These are phyloP conservation scores for Patiria miniata DNA, from an alignment of 35 echinoderm and acorn worm genomes.

Conservation along the genomic window DNA sequence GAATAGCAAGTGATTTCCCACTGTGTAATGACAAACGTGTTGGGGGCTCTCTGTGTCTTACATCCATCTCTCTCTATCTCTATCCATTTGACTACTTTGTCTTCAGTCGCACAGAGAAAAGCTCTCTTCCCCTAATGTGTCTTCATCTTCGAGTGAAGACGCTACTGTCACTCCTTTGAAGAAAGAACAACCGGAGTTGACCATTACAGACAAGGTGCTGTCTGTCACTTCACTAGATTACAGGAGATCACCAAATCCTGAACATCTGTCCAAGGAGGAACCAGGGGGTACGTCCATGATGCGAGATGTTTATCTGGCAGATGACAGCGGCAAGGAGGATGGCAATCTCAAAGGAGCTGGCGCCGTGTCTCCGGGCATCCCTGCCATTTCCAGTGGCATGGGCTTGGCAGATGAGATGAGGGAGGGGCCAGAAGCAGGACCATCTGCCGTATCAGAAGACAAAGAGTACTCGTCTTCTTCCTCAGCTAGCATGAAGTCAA, in stretches of 20 bases:
- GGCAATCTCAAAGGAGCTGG: not conserved
- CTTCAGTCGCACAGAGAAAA: no score
- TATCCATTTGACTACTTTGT: no score
- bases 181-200: not conserved
- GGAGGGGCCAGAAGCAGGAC: not conserved
- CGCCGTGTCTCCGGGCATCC: not conserved
- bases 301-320: constrained; percentile 11
- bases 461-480: not conserved
- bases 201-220: constrained; percentile 3
- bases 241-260: not conserved
- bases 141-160: not conserved
- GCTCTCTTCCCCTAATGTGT: not conserved
- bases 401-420: not conserved
- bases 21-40: no score
- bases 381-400: not conserved
- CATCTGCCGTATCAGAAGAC: not conserved
- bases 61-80: no score
- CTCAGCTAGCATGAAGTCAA: not conserved
- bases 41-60: no score
- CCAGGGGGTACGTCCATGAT: not conserved
- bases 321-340: not conserved
- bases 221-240: constrained; percentile 13
- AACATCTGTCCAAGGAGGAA: not conserved
- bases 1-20: no score
- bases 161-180: not conserved